Conservation (phyloP, 1,140 invertebrate species). For the Antheraea mylitta region DNA sequence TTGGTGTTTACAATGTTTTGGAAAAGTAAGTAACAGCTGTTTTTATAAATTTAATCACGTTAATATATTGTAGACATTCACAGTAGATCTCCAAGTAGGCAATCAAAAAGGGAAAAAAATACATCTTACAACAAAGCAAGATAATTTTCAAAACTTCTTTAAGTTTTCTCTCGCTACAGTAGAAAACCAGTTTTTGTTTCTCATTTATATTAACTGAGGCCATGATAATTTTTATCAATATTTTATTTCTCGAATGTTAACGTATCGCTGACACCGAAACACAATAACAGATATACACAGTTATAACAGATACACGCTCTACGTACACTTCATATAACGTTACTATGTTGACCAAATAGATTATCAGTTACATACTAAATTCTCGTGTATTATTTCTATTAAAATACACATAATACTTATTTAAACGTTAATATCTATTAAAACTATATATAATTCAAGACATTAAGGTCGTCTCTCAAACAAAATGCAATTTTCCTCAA, state of each 20-base stretch:
- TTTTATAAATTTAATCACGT: slow-evolving; percentile 1
- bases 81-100: background rate
- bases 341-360: no score
- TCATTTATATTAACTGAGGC: background rate
- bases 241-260: background rate
- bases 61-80: background rate
- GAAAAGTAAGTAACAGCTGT: slow-evolving; percentile 51
- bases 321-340: no score
- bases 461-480: no score
- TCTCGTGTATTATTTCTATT: no score
- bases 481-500: no score
- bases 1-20: slow-evolving; percentile 51
- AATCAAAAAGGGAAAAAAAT: background rate
- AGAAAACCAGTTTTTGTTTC: background rate
- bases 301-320: no score
- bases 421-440: no score
- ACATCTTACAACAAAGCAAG: background rate
- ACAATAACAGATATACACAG: background rate
- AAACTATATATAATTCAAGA: no score
- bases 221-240: background rate
- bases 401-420: no score
- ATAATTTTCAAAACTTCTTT: background rate
- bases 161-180: background rate
- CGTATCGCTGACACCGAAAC: background rate
- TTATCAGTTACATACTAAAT: no score